Conservation (phyloP, 2,888 invertebrate genomes). For the Melanostoma scalare region DNA sequence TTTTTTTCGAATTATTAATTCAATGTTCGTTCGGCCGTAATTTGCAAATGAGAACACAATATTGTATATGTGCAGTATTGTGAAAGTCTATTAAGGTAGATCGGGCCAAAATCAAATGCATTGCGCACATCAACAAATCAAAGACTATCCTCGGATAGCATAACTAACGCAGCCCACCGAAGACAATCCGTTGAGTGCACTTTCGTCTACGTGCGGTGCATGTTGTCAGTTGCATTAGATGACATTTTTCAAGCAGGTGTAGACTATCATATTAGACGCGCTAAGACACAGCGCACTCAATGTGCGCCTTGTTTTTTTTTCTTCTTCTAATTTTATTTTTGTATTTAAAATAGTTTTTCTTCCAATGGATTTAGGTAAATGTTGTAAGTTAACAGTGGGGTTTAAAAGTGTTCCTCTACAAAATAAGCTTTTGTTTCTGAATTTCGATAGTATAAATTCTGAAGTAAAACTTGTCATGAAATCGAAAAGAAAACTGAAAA, state of each 20-base stretch:
- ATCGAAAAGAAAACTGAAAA: not conserved
- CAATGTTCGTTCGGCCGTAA: constrained; percentile 57
- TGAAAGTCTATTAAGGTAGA: constrained; percentile 56
- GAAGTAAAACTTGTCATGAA: too few relatives aligned
- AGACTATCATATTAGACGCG: constrained; percentile 59
- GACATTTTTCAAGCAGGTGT: constrained; percentile 71
- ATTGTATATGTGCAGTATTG: constrained; percentile 20
- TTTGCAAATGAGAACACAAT: constrained; percentile 68
- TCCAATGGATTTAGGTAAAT: not conserved
- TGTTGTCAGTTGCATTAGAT: constrained; percentile 67
- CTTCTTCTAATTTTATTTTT: constrained; percentile 30
- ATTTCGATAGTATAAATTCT: too few relatives aligned
- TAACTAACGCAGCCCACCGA: constrained; percentile 51
- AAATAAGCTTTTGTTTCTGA: too few relatives aligned
- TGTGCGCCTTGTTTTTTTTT: not conserved
- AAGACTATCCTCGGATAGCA: constrained; percentile 26
- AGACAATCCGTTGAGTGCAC: constrained; percentile 71
- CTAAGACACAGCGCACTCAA: constrained; percentile 9
- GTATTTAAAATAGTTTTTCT: constrained; percentile 39
- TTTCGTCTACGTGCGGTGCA: constrained; percentile 71
- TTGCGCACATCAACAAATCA: constrained; percentile 39
- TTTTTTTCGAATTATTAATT: constrained; percentile 54
- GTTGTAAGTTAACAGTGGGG: not conserved
- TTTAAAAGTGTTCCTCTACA: not conserved
- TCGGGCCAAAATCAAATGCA: constrained; percentile 49